phyloP scores from a whole-genome alignment of 2,888 invertebrate species.

The Parasteatoda lunata region DNA sequence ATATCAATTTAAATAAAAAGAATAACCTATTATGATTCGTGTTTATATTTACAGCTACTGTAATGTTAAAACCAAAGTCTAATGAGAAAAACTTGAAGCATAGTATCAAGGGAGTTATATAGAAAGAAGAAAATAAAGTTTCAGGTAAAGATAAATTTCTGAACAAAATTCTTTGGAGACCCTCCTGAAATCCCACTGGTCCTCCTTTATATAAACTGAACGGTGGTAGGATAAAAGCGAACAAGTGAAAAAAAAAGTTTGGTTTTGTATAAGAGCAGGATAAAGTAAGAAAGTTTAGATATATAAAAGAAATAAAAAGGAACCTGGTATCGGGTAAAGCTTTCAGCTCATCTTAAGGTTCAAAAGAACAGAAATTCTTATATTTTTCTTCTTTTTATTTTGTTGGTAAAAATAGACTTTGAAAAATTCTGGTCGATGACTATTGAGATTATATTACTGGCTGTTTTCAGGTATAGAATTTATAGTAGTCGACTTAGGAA shows the following conservation, averaged over 20 bases:
- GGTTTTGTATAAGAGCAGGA: constrained; percentile 17
- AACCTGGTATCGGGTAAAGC: background rate
- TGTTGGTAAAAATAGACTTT: background rate
- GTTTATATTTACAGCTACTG: no score
- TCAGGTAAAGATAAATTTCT: constrained; percentile 24
- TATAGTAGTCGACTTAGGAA: no score
- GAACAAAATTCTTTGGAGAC: constrained; percentile 5
- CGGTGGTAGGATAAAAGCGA: background rate
- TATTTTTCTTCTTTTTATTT: background rate
- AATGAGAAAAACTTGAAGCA: no score
- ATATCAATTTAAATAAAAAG: no score
- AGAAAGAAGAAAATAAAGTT: constrained; percentile 24
- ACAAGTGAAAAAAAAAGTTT: background rate
- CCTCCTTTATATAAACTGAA: background rate
- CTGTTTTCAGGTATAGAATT: no score
- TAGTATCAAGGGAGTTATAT: constrained; percentile 1
- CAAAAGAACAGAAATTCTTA: background rate
- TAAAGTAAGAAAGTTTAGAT: constrained; percentile 25
- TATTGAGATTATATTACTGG: background rate
- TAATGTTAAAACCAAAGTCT: no score
- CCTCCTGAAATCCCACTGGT: constrained; percentile 9
- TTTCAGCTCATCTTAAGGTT: background rate
- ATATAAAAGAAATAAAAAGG: constrained; percentile 9
- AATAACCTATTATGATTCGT: no score
- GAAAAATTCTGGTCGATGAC: background rate